Base-by-base conservation (phyloP, 1,140 invertebrate genomes). In the Sarcophaga bullata region DNA sequence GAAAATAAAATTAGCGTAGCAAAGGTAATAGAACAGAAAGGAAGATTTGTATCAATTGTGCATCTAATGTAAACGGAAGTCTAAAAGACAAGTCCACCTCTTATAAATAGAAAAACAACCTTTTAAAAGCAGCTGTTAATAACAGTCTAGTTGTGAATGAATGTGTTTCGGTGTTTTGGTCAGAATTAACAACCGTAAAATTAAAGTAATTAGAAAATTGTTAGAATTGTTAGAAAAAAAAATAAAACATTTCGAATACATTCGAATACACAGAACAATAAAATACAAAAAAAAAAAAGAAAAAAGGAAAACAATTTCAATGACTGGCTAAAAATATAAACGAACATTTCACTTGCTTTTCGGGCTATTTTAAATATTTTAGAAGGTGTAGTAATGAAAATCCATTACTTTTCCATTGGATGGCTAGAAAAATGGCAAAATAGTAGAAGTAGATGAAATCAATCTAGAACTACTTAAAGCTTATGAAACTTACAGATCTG, bases 161-260 rank as follows among this genome's bases (percentile, higher is more conserved):
- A 58, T 17, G 11, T 72, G 58, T 25, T 49, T 78, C 11, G 49
- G 58, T 49, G 62, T 50, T 49, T 37, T 37, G 25, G 25, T 37
- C 58, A 52, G 73, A 81, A 80, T 80, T 83, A 83, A 83, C 82
- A 83, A 83, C 78, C 82, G 82, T 83, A 83, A 83, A 83, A 83
- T 83, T 83, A 83, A 37, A 83, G 76, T 83, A 80, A 83, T 83
- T 83, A 83, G 82, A 80, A 82, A 80, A 80, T 82, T 80, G 76
- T 82, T 82, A 82, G 81, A 78, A 46, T 78, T 52, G 25, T 37
- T 50, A 8, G 75, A 48, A 78, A 78, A 78, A 17, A 50, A 13
- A 19, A n/a, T 17, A 50, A 68, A 0, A 58, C 52, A 13, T 17
- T 25, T 19, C 17, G 8, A n/a, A 78, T 25, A 52, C 48, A 25